A percentile compares a stretch with the other conserved stretches of the same genome.
Conservation (phyloP, 1,140 invertebrate genomes). For the Drosophila simulans region DNA sequence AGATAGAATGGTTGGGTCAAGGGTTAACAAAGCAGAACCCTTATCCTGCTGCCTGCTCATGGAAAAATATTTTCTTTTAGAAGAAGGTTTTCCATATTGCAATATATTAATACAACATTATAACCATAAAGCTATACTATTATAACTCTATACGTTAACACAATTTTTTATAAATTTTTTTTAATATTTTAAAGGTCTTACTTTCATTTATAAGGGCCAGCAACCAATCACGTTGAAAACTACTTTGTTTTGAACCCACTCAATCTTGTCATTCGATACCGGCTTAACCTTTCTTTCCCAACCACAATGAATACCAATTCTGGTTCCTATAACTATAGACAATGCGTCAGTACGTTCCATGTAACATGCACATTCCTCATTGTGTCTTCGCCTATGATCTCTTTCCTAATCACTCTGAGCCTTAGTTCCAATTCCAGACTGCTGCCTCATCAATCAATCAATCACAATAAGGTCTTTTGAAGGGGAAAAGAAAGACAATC, state of each 20-base stretch:
- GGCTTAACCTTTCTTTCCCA: slow-evolving; percentile 1
- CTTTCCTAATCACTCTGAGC: slow-evolving; percentile 36
- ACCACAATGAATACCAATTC: slow-evolving; percentile 16
- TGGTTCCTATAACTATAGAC: slow-evolving; percentile 6
- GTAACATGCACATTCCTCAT: background rate
- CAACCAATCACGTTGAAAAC: background rate
- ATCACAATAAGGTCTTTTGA: slow-evolving; percentile 37
- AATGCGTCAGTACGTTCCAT: slow-evolving; percentile 9
- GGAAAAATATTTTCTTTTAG: background rate
- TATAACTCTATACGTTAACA: no score
- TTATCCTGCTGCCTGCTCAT: background rate
- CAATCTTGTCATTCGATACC: slow-evolving; percentile 1
- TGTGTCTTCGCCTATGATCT: slow-evolving; percentile 19
- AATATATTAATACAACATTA: background rate
- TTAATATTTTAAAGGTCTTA: no score
- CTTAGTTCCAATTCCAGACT: slow-evolving; percentile 20
- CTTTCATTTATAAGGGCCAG: background rate
- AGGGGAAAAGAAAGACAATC: slow-evolving; percentile 21
- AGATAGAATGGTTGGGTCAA: background rate
- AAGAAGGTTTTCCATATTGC: background rate
- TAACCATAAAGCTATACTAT: no score
- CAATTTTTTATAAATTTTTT: no score
- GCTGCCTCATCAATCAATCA: slow-evolving; percentile 42
- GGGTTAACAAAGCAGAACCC: slow-evolving; percentile 2
- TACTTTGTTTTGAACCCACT: background rate